phyloP scores from a whole-genome alignment of 2,797 vertebrate genomes.

The Sebastes itinus region DNA sequence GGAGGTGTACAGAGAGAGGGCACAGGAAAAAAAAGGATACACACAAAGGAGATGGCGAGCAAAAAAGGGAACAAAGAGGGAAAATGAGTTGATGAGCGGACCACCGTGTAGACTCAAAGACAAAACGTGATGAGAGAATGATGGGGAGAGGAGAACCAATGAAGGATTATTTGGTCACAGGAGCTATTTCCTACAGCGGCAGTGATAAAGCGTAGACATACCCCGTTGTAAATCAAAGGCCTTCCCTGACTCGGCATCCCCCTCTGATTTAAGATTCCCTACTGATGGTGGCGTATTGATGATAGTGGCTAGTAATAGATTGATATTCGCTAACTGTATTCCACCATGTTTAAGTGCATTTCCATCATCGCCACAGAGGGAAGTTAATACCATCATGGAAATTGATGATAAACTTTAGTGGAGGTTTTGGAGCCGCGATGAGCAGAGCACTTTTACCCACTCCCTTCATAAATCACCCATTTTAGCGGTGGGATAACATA shows the following conservation, averaged over 20 bases:
- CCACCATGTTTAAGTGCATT: conserved; percentile 72
- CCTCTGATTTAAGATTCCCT: conserved; percentile 56
- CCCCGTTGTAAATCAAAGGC: conserved; percentile 67
- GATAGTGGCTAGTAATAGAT: conserved; percentile 65
- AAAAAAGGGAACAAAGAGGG: conserved; percentile 28
- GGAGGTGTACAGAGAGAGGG: conserved; percentile 17
- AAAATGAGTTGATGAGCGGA: conserved; percentile 39
- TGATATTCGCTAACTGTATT: conserved; percentile 68
- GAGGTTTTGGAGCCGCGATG: conserved; percentile 63
- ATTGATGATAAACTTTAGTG: conserved; percentile 74
- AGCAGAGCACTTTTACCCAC: conserved; percentile 62
- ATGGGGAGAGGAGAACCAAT: conserved; percentile 40
- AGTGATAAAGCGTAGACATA: conserved; percentile 63
- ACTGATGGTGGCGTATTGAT: conserved; percentile 67
- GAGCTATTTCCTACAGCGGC: conserved; percentile 54
- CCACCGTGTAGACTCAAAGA: conserved; percentile 22
- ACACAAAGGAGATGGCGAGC: conserved; percentile 17
- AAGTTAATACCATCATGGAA: conserved; percentile 72
- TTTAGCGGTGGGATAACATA: conserved; percentile 66
- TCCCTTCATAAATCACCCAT: conserved; percentile 75
- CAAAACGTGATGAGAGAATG: conserved; percentile 40
- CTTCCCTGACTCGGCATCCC: conserved; percentile 54
- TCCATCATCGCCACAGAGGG: conserved; percentile 70
- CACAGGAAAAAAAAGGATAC: neutral
- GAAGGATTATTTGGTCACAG: conserved; percentile 51